Percentiles rank a stretch among this genome's conserved stretches.
Evolutionary conservation across 2,113 vertebrate species (phyloP).

Genomic region (Elgaria multicarinata): DNA sequence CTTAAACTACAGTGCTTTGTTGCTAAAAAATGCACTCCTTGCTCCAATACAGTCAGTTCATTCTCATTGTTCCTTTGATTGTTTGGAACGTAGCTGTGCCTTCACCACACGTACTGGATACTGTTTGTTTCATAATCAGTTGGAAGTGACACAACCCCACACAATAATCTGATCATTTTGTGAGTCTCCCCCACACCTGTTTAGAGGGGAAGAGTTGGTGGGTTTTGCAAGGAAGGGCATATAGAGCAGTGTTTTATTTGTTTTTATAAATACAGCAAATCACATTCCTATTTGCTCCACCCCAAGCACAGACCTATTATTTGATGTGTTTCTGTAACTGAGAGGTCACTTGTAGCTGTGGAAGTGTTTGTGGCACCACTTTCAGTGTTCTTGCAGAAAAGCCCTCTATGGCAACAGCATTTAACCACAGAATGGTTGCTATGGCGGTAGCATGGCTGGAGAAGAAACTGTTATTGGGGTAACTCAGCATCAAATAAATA

Average conservation of each 20-base stretch:
- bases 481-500: background rate
- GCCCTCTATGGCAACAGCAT: background rate
- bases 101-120: background rate
- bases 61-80: background rate
- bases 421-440: background rate
- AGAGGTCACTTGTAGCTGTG: background rate
- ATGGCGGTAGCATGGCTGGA: background rate
- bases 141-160: background rate
- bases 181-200: background rate
- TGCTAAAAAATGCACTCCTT: background rate
- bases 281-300: background rate
- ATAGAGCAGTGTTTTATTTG: too few species aligned
- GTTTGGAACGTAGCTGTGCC: background rate
- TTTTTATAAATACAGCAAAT: background rate
- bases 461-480: rapidly evolving
- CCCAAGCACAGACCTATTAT: background rate
- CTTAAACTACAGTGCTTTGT: background rate
- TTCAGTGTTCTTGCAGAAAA: background rate
- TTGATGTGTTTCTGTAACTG: background rate
- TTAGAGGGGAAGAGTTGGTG: background rate
- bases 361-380: background rate
- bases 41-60: background rate
- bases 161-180: background rate
- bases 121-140: background rate
- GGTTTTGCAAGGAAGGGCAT: background rate